Conservation (phyloP, 2,888 invertebrate species). For the Oscheius sp. region DNA sequence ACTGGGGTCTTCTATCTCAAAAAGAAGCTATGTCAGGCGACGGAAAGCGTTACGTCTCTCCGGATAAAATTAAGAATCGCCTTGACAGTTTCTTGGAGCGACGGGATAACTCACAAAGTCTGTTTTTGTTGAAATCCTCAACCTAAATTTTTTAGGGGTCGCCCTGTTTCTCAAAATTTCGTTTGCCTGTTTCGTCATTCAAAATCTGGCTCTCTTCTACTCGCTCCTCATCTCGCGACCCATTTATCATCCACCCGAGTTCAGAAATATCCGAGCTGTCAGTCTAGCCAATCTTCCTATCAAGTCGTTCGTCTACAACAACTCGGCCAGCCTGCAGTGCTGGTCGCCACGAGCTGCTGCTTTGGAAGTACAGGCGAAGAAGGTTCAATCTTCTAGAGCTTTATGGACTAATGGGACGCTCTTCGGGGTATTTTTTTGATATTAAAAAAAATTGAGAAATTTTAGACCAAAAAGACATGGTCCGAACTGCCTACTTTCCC, state of each 20-base stretch:
- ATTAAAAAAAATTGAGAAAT: not conserved
- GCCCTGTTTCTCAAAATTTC: not conserved
- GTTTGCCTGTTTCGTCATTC: constrained; percentile 9
- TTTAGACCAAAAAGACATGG: not conserved
- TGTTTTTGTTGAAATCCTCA: not conserved
- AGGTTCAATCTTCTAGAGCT: not conserved
- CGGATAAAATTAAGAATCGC: constrained; percentile 4
- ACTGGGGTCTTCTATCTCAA: constrained; percentile 7
- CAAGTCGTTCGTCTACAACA: not conserved
- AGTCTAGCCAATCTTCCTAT: not conserved
- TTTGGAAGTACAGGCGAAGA: not conserved
- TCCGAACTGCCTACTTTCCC: too few relatives aligned
- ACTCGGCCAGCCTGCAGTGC: constrained; percentile 24
- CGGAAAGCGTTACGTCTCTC: constrained; percentile 10
- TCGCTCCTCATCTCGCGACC: not conserved
- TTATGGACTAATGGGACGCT: not conserved
- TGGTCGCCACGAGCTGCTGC: not conserved
- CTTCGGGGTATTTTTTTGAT: not conserved
- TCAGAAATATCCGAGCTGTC: not conserved
- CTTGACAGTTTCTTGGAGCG: not conserved
- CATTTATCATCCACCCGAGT: not conserved
- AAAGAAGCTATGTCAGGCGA: constrained; percentile 20
- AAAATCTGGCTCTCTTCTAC: constrained; percentile 3
- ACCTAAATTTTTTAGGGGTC: not conserved
- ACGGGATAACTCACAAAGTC: not conserved